Percentiles rank a stretch among this genome's conserved stretches.
Conservation (phyloP, 1,140 invertebrate species). For the Agrypnia vestita region DNA sequence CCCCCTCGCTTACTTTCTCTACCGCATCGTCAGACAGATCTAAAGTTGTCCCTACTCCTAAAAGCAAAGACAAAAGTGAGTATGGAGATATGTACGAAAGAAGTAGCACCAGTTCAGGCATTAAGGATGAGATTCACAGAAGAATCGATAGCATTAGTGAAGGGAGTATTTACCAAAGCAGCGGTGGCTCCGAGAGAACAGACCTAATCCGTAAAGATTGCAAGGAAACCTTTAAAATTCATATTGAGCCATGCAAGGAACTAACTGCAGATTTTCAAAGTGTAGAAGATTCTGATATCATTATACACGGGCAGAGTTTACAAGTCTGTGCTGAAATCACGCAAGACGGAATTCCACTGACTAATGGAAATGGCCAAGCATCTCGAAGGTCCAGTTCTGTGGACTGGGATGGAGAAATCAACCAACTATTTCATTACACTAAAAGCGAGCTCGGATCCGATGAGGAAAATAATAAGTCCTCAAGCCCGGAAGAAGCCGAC, state of each 20-base stretch:
- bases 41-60: constrained; percentile 50
- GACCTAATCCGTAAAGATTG: neutral
- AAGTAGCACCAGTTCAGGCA: constrained; percentile 12
- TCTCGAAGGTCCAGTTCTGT: constrained; percentile 67
- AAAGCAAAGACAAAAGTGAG: constrained; percentile 44
- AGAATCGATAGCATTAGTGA: constrained; percentile 18
- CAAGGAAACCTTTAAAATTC: constrained; percentile 34
- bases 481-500: neutral
- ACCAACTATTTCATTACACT: constrained; percentile 65
- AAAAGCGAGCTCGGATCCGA: constrained; percentile 49
- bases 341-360: neutral
- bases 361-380: constrained; percentile 43
- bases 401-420: constrained; percentile 68
- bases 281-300: constrained; percentile 28
- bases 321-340: constrained; percentile 51
- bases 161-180: constrained; percentile 6
- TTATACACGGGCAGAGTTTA: constrained; percentile 42
- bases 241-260: constrained; percentile 43
- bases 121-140: constrained; percentile 16
- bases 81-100: constrained; percentile 11
- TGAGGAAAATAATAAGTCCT: constrained; percentile 33
- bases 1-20: constrained; percentile 47
- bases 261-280: constrained; percentile 14
- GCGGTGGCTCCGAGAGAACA: neutral
- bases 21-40: constrained; percentile 32